These are phyloP conservation scores for Strix occidentalis DNA, from an alignment of 2,797 vertebrate species.

Conservation along the genomic window DNA sequence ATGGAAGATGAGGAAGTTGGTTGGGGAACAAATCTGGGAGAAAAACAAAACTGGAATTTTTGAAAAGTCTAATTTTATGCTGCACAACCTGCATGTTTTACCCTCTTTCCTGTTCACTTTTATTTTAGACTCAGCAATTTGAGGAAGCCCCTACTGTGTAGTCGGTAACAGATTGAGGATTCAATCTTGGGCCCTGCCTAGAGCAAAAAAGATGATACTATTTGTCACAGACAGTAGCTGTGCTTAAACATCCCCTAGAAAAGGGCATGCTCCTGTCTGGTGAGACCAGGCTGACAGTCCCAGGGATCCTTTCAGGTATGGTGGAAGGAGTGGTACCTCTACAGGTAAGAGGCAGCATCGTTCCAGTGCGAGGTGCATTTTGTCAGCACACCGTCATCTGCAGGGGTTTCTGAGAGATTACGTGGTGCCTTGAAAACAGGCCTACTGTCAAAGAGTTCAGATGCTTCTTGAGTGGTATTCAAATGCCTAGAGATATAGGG, in stretches of 20 bases:
- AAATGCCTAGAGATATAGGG: conserved; percentile 42
- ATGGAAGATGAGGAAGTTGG: not conserved
- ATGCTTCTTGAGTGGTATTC: not conserved
- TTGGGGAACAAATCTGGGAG: not conserved
- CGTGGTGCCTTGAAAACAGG: not conserved
- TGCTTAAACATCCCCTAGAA: not conserved
- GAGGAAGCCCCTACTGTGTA: not conserved
- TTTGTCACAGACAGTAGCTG: not conserved
- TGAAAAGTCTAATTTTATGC: not conserved
- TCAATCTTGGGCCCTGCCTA: not conserved
- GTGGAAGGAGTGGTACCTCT: conserved; percentile 8
- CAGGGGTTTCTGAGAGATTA: conserved; percentile 39
- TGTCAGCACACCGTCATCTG: not conserved
- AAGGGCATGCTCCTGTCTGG: not conserved
- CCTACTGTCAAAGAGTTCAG: not conserved
- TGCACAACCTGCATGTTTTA: not conserved
- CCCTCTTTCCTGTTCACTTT: not conserved
- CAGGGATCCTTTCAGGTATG: not conserved
- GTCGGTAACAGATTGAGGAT: not conserved
- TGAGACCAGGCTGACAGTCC: not conserved
- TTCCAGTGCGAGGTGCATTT: not conserved
- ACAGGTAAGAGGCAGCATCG: conserved; percentile 29
- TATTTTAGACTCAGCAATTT: not conserved
- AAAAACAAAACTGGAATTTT: conserved; percentile 7
- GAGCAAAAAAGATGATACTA: not conserved